phyloP scores from a whole-genome alignment of 2,888 invertebrate species.

The Helleia helle region DNA sequence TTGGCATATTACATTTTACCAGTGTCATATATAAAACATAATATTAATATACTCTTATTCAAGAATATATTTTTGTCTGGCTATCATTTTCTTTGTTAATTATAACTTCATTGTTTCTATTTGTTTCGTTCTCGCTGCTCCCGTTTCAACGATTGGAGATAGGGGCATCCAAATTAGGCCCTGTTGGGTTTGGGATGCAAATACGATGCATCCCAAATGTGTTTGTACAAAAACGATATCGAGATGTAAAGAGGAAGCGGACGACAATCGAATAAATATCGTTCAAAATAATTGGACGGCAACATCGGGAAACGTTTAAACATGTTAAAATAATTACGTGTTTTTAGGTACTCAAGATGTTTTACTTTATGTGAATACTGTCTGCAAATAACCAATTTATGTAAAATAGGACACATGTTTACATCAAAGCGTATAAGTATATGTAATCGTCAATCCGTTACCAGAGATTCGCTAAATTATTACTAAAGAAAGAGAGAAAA shows the following conservation, averaged over 20 bases:
- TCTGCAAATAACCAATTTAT: too few species aligned
- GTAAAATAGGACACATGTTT: too few species aligned
- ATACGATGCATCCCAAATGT: conserved; percentile 57
- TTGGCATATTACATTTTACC: too few species aligned
- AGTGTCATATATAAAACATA: too few species aligned
- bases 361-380: too few species aligned
- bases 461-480: too few species aligned
- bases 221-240: conserved; percentile 32
- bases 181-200: conserved; percentile 27
- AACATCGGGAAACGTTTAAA: background rate
- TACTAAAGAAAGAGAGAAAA: too few species aligned
- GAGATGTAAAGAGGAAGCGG: conserved; percentile 16
- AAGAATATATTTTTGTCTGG: too few species aligned
- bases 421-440: too few species aligned
- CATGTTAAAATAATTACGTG: background rate
- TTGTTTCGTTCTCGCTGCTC: conserved; percentile 45
- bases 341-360: too few species aligned
- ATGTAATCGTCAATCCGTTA: too few species aligned
- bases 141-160: conserved; percentile 65
- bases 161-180: conserved; percentile 53
- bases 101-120: conserved; percentile 70
- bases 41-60: too few species aligned
- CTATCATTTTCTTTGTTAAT: conserved; percentile 60
- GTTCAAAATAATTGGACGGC: conserved; percentile 8
- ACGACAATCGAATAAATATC: conserved; percentile 15